These are phyloP conservation scores for Pelobates cultripes DNA, from an alignment of 2,797 vertebrate genomes.

Conservation along the genomic window DNA sequence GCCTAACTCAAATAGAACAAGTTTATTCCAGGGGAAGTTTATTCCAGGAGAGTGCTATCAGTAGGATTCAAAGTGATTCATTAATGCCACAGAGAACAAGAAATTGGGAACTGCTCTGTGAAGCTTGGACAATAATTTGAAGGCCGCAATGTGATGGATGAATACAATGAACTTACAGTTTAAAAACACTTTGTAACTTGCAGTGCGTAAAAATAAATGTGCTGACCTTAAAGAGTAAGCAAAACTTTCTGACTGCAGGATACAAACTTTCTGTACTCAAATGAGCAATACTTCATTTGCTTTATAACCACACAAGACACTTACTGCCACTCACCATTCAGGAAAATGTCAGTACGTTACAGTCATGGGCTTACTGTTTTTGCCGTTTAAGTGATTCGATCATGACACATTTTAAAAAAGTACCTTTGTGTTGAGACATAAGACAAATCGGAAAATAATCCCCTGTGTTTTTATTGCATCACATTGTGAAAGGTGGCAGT, in stretches of 20 bases:
- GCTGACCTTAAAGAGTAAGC: constrained; percentile 60
- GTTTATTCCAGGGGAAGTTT: constrained; percentile 11
- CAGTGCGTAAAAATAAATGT: constrained; percentile 63
- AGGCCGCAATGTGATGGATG: constrained; percentile 61
- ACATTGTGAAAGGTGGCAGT: neutral
- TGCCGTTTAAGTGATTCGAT: constrained; percentile 5
- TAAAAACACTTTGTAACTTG: constrained; percentile 60
- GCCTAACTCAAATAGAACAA: neutral
- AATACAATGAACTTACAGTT: constrained; percentile 64
- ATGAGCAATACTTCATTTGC: constrained; percentile 30
- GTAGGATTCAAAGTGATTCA: constrained; percentile 60
- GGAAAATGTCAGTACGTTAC: neutral
- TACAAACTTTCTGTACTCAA: constrained; percentile 43
- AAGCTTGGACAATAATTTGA: constrained; percentile 57
- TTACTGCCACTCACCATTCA: constrained; percentile 39
- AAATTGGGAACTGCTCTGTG: constrained; percentile 47
- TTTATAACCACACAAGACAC: constrained; percentile 38
- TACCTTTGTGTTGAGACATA: neutral
- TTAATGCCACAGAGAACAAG: constrained; percentile 55
- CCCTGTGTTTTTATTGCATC: neutral
- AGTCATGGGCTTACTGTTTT: neutral
- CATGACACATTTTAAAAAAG: constrained; percentile 4
- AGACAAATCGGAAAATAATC: constrained; percentile 1
- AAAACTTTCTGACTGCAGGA: constrained; percentile 64
- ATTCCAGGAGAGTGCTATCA: constrained; percentile 29